Evolutionary conservation across 2,888 invertebrate genomes (phyloP).

Genomic region (Herminia tarsipennalis): DNA sequence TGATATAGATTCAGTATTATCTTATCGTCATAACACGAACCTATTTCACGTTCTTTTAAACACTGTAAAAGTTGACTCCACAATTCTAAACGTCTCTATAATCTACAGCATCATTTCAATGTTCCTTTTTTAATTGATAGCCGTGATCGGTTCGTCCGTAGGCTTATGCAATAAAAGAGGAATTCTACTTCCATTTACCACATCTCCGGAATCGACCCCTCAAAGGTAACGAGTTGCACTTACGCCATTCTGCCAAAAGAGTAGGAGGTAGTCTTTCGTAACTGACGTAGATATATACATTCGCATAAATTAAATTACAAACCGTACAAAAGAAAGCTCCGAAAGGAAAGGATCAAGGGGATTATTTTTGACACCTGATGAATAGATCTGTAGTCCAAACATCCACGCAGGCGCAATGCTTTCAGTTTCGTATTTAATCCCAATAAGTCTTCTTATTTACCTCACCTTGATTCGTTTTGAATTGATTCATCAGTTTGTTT

Average conservation of each 20-base stretch:
- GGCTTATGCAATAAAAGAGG: too few species aligned
- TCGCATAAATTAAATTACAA: conserved; percentile 18
- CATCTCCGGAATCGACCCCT: neutral
- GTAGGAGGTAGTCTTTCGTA: neutral
- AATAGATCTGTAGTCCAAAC: conserved; percentile 13
- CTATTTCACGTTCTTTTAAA: too few species aligned
- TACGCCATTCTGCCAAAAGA: neutral
- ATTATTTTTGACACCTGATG: conserved; percentile 12
- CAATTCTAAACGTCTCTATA: too few species aligned
- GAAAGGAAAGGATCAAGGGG: conserved; percentile 1
- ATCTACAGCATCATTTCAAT: too few species aligned
- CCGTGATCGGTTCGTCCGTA: too few species aligned
- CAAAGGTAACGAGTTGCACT: neutral
- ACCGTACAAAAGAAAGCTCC: conserved; percentile 8
- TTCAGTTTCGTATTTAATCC: neutral
- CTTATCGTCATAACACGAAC: too few species aligned
- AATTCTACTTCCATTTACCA: too few species aligned
- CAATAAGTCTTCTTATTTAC: neutral
- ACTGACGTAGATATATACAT: conserved; percentile 7
- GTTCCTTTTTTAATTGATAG: too few species aligned
- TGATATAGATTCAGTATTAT: too few species aligned
- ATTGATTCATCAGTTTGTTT: too few species aligned
- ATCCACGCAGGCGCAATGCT: neutral
- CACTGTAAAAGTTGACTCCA: too few species aligned
- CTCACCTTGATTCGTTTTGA: too few species aligned